Evolutionary conservation across 2,888 invertebrate genomes (phyloP), one percentile per base, ranked within the genome.

Genomic region (Standfussiana lucernea): DNA sequence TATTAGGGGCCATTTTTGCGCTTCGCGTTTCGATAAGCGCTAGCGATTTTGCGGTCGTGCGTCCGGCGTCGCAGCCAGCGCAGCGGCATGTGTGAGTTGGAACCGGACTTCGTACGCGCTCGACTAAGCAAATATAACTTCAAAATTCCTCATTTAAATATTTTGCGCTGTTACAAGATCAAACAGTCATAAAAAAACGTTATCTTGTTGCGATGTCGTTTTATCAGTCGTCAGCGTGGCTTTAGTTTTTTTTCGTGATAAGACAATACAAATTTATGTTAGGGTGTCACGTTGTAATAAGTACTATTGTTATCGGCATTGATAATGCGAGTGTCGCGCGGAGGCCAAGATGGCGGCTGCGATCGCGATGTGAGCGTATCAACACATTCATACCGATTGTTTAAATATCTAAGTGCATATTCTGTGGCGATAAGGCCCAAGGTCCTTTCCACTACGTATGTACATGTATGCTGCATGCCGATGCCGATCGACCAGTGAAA

Each of bases 191-290:
- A 89, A 86, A 86, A 79, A 83, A 89, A n/a, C n/a, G 88, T 91
- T 94, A 95, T 95, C 95, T 95, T 92, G 96, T 96, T 95, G 93
- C 95, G 91, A 93, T 86, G 93, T 88, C 85, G 84, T 80, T 91
- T 95, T 95, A 95, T 95, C 94, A 90, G 88, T 88, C 86, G 90
- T 89, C 90, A 92, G 90, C 85, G 90, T 88, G 89, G 91, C 89
- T 92, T 93, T 91, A 92, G 90, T 91, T 91, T 90, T 91, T 93
- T 93, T 93, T 93, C 89, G 89, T 92, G 96, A 96, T 96, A 96
- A 96, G 94, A 95, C 94, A 94, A 94, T 95, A 94, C 93, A 94
- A 95, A 96, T 95, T 95, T 96, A 95, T 96, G 95, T 95, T 94
- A 96, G 93, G 95, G 93, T 96, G 95, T 94, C 95, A 95, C 93